Conservation (phyloP, 2,797 vertebrate genomes). For the Hydrolagus colliei region DNA sequence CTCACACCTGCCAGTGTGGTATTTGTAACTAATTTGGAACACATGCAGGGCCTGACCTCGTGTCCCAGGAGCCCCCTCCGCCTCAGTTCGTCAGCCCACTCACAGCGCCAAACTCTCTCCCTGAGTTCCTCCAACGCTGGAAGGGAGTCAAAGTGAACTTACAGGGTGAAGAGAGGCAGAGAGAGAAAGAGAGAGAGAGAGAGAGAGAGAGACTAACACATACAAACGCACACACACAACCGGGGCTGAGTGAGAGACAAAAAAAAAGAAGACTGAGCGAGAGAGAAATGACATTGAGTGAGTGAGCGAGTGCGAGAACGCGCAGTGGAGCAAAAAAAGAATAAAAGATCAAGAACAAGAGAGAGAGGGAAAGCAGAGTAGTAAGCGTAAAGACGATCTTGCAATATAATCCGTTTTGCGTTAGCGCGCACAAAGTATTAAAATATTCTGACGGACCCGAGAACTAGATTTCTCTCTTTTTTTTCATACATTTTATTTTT, state of each 20-base stretch:
- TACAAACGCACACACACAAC: not conserved
- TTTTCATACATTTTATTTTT: not conserved
- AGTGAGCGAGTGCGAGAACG: not conserved
- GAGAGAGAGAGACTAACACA: not conserved
- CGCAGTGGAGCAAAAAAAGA: not conserved
- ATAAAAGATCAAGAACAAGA: not conserved
- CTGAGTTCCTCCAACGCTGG: not conserved
- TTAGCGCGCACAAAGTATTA: too few species aligned
- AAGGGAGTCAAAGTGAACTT: not conserved
- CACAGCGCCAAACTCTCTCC: not conserved
- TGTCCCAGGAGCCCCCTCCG: not conserved
- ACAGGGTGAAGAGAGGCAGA: too few species aligned
- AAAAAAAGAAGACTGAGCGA: not conserved
- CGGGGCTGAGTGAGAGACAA: not conserved
- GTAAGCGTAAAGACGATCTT: not conserved
- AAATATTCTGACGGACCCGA: not conserved
- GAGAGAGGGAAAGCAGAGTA: too few species aligned
- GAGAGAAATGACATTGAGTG: not conserved
- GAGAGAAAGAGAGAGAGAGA: not conserved
- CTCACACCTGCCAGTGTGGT: conserved; percentile 81
- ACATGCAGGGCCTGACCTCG: conserved; percentile 61
- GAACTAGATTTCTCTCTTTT: not conserved
- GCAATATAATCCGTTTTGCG: too few species aligned
- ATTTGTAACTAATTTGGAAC: conserved; percentile 95
- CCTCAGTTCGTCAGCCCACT: conserved; percentile 19